Conservation (phyloP, 2,797 vertebrate species). For the Knipowitschia caucasica region DNA sequence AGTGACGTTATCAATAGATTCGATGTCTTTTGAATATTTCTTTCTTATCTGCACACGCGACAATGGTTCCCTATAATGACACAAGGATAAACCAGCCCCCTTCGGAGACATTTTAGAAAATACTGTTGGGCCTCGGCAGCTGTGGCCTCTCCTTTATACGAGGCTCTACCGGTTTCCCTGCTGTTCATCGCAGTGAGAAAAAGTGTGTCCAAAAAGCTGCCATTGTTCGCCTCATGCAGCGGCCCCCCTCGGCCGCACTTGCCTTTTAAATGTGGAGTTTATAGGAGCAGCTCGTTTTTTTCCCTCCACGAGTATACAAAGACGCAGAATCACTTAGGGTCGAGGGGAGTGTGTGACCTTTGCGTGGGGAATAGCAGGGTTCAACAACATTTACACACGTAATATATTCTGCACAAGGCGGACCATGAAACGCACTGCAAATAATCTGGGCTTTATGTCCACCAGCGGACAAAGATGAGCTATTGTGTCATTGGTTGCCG, state of each 20-base stretch:
- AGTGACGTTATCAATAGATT: constrained; percentile 34
- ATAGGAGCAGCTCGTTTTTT: constrained; percentile 78
- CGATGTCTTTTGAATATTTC: constrained; percentile 33
- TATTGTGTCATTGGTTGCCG: constrained; percentile 51
- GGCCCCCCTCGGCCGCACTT: constrained; percentile 76
- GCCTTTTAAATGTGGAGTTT: constrained; percentile 86
- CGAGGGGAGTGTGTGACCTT: constrained; percentile 86
- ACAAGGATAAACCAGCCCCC: constrained; percentile 58
- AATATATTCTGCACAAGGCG: constrained; percentile 81
- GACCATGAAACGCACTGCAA: constrained; percentile 70
- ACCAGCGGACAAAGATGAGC: constrained; percentile 67
- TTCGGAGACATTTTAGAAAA: constrained; percentile 70
- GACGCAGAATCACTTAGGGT: constrained; percentile 79
- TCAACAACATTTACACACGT: constrained; percentile 85
- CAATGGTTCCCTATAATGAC: constrained; percentile 23
- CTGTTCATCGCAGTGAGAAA: constrained; percentile 81
- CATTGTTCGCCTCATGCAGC: constrained; percentile 77
- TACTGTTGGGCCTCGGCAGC: constrained; percentile 75
- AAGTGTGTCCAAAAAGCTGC: constrained; percentile 84
- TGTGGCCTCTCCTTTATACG: constrained; percentile 77
- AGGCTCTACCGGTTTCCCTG: constrained; percentile 78
- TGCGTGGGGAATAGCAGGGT: constrained; percentile 75
- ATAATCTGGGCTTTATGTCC: constrained; percentile 67
- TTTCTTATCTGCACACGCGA: constrained; percentile 51
- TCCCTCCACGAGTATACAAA: constrained; percentile 76